These are phyloP conservation scores for Tinea semifulvella DNA, from an alignment of 2,888 invertebrate species.

Conservation along the genomic window DNA sequence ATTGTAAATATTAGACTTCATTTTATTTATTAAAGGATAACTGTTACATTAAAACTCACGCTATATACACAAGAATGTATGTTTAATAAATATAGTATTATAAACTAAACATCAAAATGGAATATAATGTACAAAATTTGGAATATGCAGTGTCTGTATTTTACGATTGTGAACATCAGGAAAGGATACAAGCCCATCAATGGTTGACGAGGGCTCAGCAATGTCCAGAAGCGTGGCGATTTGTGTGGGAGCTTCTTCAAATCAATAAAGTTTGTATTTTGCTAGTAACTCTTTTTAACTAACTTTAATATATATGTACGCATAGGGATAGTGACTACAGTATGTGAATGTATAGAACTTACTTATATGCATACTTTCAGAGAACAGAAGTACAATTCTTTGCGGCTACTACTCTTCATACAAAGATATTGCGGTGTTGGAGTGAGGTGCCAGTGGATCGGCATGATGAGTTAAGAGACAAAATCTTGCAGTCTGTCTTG, in stretches of 20 bases:
- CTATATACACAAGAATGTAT: no score
- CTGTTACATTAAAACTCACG: no score
- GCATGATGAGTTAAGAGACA: slow-evolving; percentile 78
- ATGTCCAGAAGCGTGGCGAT: slow-evolving; percentile 90
- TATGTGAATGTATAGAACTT: no score
- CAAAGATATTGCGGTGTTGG: slow-evolving; percentile 89
- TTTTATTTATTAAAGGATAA: no score
- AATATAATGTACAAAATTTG: slow-evolving; percentile 70
- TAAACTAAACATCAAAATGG: slow-evolving; percentile 65
- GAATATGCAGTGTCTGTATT: slow-evolving; percentile 76
- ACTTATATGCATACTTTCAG: no score
- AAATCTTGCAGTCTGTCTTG: slow-evolving; percentile 79
- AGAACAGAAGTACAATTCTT: slow-evolving; percentile 92
- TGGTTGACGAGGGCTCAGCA: slow-evolving; percentile 88
- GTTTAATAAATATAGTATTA: no score
- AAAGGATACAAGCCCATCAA: slow-evolving; percentile 81
- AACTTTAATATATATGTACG: no score
- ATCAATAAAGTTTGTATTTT: slow-evolving; percentile 77
- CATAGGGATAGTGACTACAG: no score
- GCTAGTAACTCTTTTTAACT: no score
- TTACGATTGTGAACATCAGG: slow-evolving; percentile 67
- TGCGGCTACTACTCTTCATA: slow-evolving; percentile 89
- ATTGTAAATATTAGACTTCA: no score
- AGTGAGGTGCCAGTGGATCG: slow-evolving; percentile 84
- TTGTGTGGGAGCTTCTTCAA: slow-evolving; percentile 89